Percentiles rank a stretch among this genome's conserved stretches.
phyloP scores from a whole-genome alignment of 2,797 vertebrate genomes.

The Melanotaenia pygmaea region DNA sequence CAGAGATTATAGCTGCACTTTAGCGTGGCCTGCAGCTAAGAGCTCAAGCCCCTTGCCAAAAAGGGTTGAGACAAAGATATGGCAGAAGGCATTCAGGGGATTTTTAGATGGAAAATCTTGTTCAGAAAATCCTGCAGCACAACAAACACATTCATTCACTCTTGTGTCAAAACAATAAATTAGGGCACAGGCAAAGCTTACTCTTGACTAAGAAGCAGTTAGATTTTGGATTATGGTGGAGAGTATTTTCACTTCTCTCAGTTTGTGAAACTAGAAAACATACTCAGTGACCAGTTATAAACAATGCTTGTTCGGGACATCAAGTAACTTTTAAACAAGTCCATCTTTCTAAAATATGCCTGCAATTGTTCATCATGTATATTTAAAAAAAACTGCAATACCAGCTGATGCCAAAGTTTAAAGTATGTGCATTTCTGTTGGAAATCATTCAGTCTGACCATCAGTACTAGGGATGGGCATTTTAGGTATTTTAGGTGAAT shows the following conservation, averaged over 20 bases:
- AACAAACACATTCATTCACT: slow-evolving; percentile 29
- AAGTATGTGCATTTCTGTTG: slow-evolving; percentile 31
- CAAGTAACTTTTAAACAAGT: no score
- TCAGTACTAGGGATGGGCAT: slow-evolving; percentile 5
- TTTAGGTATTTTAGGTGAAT: no score
- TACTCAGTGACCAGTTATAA: background rate
- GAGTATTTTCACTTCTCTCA: slow-evolving; percentile 8
- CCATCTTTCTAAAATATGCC: slow-evolving; percentile 2
- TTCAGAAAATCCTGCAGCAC: slow-evolving; percentile 42
- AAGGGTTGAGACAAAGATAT: slow-evolving; percentile 49
- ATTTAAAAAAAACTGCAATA: background rate
- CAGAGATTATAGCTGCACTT: slow-evolving; percentile 54
- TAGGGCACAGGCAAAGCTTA: slow-evolving; percentile 39
- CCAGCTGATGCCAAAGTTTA: slow-evolving; percentile 28
- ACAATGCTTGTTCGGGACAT: background rate
- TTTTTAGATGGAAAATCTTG: slow-evolving; percentile 58
- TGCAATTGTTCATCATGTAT: background rate
- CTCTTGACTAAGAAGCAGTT: slow-evolving; percentile 33
- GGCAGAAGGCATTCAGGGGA: slow-evolving; percentile 42
- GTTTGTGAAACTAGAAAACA: slow-evolving; percentile 14
- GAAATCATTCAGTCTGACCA: slow-evolving; percentile 37
- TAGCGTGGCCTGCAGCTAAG: slow-evolving; percentile 45
- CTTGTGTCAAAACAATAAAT: slow-evolving; percentile 24
- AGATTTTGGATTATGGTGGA: slow-evolving; percentile 35
- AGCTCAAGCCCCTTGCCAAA: slow-evolving; percentile 51